phyloP scores from a whole-genome alignment of 2,797 vertebrate species.

The Parauchenoglanis punctatus region DNA sequence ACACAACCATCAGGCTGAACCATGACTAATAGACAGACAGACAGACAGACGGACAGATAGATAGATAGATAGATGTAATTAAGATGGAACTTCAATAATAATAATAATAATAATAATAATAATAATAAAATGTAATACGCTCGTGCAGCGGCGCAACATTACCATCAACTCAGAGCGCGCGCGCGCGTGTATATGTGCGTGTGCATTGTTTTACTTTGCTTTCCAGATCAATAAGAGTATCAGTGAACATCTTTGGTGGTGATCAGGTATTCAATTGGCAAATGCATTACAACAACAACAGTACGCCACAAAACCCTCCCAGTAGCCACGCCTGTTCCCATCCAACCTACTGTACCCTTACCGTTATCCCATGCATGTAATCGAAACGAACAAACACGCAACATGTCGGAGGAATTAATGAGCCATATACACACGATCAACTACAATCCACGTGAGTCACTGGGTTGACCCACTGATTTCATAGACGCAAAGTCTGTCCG shows the following conservation, averaged over 20 bases:
- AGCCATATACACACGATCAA: not conserved
- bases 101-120: not conserved
- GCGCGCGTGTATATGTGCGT: not conserved
- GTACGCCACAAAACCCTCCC: constrained; percentile 1
- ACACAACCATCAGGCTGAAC: not conserved
- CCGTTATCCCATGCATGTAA: constrained; percentile 1
- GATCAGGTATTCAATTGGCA: not conserved
- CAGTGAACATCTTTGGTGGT: not conserved
- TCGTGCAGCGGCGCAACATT: not conserved
- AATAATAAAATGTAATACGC: not conserved
- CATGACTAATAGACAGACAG: not conserved
- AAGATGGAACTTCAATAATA: not conserved
- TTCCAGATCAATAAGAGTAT: not conserved
- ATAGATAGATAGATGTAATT: not conserved
- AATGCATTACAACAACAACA: not conserved
- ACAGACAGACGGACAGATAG: not conserved
- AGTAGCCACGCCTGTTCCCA: constrained; percentile 64
- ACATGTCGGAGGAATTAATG: not conserved
- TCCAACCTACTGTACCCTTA: constrained; percentile 58
- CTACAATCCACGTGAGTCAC: not conserved
- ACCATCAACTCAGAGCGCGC: not conserved
- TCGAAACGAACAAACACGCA: not conserved
- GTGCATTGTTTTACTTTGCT: not conserved
- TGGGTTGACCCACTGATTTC: constrained; percentile 13
- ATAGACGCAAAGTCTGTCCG: constrained; percentile 21